These are phyloP conservation scores for Daktulosphaira vitifoliae DNA, from an alignment of 1,140 invertebrate genomes.

Conservation along the genomic window DNA sequence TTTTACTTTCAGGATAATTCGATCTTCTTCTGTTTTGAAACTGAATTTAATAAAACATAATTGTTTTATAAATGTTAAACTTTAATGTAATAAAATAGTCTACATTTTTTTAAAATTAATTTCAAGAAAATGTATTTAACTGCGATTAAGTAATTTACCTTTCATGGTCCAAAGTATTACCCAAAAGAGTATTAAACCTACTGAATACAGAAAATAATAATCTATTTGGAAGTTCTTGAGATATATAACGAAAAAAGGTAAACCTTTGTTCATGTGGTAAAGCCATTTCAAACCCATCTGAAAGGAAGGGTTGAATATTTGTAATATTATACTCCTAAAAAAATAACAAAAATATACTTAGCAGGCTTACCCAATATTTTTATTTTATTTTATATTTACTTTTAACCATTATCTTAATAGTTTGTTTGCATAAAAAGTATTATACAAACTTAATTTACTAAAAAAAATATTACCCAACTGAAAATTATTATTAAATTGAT, in stretches of 20 bases:
- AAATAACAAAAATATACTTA: too few species aligned
- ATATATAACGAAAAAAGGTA: conserved; percentile 11
- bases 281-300: neutral
- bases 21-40: conserved; percentile 4
- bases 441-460: too few species aligned
- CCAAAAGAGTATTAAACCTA: neutral
- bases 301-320: conserved; percentile 2
- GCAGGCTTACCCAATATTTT: too few species aligned
- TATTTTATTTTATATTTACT: too few species aligned
- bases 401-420: too few species aligned
- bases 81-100: too few species aligned
- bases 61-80: too few species aligned
- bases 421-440: too few species aligned
- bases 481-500: too few species aligned
- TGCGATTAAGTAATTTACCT: neutral
- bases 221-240: conserved; percentile 11
- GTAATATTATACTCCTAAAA: conserved; percentile 17
- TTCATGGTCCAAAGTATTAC: neutral
- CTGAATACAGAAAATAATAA: conserved; percentile 8
- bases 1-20: conserved; percentile 4
- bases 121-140: too few species aligned
- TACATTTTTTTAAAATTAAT: too few species aligned
- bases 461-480: too few species aligned
- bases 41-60: neutral
- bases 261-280: neutral